Evolutionary conservation across 2,797 vertebrate genomes (phyloP).

Genomic region (Myoxocephalus aenaeus): DNA sequence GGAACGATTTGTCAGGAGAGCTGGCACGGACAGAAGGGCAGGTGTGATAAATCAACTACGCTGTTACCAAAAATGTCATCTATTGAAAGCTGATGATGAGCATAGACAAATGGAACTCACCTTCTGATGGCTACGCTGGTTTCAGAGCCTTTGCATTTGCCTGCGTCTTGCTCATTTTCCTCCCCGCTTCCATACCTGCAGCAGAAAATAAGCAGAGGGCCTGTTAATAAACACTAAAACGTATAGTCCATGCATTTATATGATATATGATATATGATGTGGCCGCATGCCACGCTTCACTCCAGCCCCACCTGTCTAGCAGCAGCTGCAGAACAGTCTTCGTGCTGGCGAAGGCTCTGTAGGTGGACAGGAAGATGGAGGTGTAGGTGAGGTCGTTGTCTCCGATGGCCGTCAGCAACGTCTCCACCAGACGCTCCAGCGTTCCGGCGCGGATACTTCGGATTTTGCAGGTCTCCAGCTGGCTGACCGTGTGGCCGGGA

Average conservation of each 20-base stretch:
- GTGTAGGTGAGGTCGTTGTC: constrained; percentile 97
- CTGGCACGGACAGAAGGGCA: not conserved
- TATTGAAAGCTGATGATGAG: not conserved
- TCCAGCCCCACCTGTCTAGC: constrained; percentile 86
- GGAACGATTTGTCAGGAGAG: not conserved
- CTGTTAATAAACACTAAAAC: not conserved
- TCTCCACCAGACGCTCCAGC: constrained; percentile 95
- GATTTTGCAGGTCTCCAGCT: constrained; percentile 95
- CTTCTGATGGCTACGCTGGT: constrained; percentile 80
- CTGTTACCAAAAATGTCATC: too few species aligned
- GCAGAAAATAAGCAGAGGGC: not conserved
- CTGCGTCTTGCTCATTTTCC: constrained; percentile 58
- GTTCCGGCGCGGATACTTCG: constrained; percentile 95
- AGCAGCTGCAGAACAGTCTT: constrained; percentile 90
- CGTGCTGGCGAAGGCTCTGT: constrained; percentile 91
- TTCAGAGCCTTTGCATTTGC: constrained; percentile 67
- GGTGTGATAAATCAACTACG: not conserved
- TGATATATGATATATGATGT: too few species aligned
- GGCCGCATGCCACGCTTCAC: not conserved
- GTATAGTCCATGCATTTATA: accelerated
- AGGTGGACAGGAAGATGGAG: constrained; percentile 96
- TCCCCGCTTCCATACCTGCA: constrained; percentile 82
- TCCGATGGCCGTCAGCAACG: constrained; percentile 91
- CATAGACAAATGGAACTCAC: constrained; percentile 68
- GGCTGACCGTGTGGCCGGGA: constrained; percentile 93